Base-by-base conservation (phyloP, 2,888 invertebrate genomes). In the Lithodes maja region DNA sequence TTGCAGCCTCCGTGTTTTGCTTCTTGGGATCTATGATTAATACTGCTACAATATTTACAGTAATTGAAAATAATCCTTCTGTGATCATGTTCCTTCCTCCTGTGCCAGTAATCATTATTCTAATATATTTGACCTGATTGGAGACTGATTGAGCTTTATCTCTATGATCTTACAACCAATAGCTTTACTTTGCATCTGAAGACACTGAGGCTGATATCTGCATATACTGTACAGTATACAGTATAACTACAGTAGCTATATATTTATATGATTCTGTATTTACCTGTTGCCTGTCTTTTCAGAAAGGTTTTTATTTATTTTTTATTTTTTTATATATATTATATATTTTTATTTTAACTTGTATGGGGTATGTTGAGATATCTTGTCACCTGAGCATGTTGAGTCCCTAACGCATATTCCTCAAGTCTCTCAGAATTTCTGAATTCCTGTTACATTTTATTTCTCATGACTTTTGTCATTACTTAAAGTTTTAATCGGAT, bases 341-440 rank as follows among this genome's bases (percentile, higher is more conserved):
- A 33, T 33, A 33, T 33, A 33, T 33, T 33, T 1, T 75, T 33
- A 0, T 74, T 33, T 33, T 80, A n/a, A 80, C 55, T 80, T 3
- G 80, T 80, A 12, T 12, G 80, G 17, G 55, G 53, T 80, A 7
- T 80, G 17, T 80, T 53, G 55, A 1, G 1, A 54, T 12, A 17
- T 80, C 54, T 33, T 53, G 53, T 80, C 9, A 55, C 17, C n/a
- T 80, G 55, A 15, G 80, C 80, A 80, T 80, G 80, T 80, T 61
- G 61, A 61, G 61, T 61, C 5, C 61, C 61, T 61, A 61, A 61
- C 33, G 33, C 33, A 33, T 33, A 33, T 33, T 33, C 33, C 33
- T 33, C 33, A 33, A 33, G 33, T 33, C 33, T 33, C 33, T 33
- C 33, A 33, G 33, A 33, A 33, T 33, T 33, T 33, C 33, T 33